These are phyloP conservation scores for Rosalia funebris DNA, from an alignment of 2,888 invertebrate genomes.

Conservation along the genomic window DNA sequence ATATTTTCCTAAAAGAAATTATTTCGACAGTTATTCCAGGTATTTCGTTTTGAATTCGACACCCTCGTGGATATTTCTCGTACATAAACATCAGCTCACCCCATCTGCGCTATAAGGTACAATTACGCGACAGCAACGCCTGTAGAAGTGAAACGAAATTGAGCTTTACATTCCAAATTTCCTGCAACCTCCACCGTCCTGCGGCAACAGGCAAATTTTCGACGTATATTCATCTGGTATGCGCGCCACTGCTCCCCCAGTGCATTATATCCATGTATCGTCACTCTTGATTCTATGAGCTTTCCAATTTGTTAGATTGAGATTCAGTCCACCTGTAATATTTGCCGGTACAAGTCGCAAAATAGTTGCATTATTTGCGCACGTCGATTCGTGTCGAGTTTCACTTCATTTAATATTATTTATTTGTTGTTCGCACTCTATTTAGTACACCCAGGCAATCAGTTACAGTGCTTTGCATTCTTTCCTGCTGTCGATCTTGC, in stretches of 20 bases:
- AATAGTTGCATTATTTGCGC: conserved; percentile 6
- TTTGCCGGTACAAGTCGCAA: conserved; percentile 12
- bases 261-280: conserved; percentile 19
- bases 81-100: too few species aligned
- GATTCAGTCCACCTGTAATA: conserved; percentile 21
- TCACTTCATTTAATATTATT: background rate
- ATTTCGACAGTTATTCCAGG: too few species aligned
- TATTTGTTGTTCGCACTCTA: background rate
- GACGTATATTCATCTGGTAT: background rate
- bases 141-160: too few species aligned
- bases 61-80: too few species aligned
- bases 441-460: background rate
- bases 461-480: background rate
- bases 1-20: too few species aligned
- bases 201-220: background rate
- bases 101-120: too few species aligned
- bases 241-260: conserved; percentile 4
- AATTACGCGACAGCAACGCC: too few species aligned
- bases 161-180: too few species aligned
- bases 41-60: too few species aligned
- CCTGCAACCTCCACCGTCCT: background rate
- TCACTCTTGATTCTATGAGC: conserved; percentile 10
- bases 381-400: conserved; percentile 4
- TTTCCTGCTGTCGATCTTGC: background rate
- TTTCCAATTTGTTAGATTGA: conserved; percentile 17